These are phyloP conservation scores for Trogon melanurus DNA, from an alignment of 2,113 vertebrate genomes.

Conservation along the genomic window DNA sequence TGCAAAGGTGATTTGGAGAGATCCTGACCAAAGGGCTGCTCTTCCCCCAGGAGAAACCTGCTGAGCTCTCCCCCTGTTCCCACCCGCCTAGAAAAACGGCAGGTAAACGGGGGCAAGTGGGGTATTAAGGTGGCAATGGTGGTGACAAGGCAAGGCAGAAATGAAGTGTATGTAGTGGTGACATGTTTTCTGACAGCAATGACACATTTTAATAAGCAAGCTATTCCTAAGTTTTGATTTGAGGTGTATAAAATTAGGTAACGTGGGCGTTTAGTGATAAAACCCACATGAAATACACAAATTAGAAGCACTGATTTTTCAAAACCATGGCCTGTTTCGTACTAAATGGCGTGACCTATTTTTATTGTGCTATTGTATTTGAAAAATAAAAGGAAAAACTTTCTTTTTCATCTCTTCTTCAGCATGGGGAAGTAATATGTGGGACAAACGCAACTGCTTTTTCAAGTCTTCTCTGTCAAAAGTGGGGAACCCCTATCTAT, in stretches of 20 bases:
- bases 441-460: neutral
- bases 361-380: neutral
- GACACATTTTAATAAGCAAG: conserved; percentile 57
- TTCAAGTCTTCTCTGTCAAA: neutral
- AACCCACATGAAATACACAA: conserved; percentile 57
- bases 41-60: fast-evolving
- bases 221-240: conserved; percentile 39
- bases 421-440: neutral
- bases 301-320: conserved; percentile 1
- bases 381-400: neutral
- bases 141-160: neutral
- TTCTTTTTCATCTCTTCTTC: conserved; percentile 9
- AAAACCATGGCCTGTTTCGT: neutral
- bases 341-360: neutral
- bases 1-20: neutral
- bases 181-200: conserved; percentile 45
- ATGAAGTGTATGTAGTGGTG: neutral
- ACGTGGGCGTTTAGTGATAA: conserved; percentile 38
- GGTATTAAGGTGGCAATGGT: neutral
- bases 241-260: conserved; percentile 61
- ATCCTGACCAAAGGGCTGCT: neutral
- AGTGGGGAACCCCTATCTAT: neutral
- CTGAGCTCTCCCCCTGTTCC: neutral
- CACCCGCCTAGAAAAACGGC: neutral
- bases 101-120: neutral